Evolutionary conservation across 2,113 vertebrate species (phyloP).

Genomic region (Hipposideros armiger): DNA sequence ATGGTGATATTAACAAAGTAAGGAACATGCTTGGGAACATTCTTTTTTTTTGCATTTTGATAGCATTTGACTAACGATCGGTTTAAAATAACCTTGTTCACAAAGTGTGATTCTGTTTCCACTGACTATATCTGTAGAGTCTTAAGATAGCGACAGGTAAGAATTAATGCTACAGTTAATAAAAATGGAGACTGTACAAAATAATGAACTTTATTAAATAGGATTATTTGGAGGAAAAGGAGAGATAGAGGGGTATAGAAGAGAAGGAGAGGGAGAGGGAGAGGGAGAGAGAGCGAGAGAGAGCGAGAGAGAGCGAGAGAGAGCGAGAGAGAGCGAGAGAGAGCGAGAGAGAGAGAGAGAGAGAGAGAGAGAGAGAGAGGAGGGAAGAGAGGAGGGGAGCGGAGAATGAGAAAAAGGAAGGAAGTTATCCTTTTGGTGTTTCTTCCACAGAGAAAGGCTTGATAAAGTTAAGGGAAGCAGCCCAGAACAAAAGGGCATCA

Average conservation of each 20-base stretch:
- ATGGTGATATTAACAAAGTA: background rate
- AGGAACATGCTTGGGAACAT: background rate
- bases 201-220: constrained; percentile 28
- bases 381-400: background rate
- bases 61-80: background rate
- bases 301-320: background rate
- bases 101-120: constrained; percentile 9
- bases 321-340: background rate
- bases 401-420: background rate
- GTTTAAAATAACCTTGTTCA: constrained; percentile 39
- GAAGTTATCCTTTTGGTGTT: background rate
- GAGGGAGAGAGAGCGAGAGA: background rate
- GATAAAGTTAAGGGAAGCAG: background rate
- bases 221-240: background rate
- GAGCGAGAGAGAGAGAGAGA: background rate
- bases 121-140: background rate
- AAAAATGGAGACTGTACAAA: constrained; percentile 4
- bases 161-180: constrained; percentile 42
- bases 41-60: constrained; percentile 32
- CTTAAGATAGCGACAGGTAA: background rate
- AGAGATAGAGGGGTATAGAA: background rate
- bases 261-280: background rate
- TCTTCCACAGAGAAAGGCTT: background rate
- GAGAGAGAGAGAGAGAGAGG: no score
- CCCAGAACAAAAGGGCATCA: background rate